Evolutionary conservation across 2,888 invertebrate genomes (phyloP).

Genomic region (Dryocosmus kuriphilus): DNA sequence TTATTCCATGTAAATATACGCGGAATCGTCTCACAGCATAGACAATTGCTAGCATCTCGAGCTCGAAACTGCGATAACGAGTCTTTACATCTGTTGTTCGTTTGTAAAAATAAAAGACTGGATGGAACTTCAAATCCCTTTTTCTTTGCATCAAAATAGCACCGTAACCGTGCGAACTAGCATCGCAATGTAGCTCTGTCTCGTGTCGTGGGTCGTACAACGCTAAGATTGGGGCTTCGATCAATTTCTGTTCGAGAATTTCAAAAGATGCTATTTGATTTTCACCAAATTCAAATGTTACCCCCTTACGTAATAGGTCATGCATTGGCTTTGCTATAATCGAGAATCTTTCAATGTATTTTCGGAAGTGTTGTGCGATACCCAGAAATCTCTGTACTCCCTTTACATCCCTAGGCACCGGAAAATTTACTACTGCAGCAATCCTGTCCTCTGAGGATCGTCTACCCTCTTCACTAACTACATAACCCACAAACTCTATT

Average conservation of each 20-base stretch:
- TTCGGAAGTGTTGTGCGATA: too few relatives aligned
- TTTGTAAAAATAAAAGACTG: constrained; percentile 28
- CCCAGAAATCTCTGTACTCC: too few relatives aligned
- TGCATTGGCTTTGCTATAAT: too few relatives aligned
- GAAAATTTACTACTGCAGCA: too few relatives aligned
- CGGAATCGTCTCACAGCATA: too few relatives aligned
- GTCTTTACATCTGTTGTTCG: constrained; percentile 23
- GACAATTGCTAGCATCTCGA: constrained; percentile 32
- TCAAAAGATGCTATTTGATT: constrained; percentile 46
- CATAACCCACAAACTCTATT: too few relatives aligned
- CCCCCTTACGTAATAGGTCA: background rate
- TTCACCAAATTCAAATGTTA: constrained; percentile 31
- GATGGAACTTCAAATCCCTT: constrained; percentile 14
- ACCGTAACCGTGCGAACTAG: constrained; percentile 63
- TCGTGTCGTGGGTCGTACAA: constrained; percentile 52
- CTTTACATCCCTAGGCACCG: too few relatives aligned
- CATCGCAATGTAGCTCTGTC: constrained; percentile 70
- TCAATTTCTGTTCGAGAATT: constrained; percentile 41
- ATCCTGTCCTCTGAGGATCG: too few relatives aligned
- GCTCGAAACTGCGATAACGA: constrained; percentile 29
- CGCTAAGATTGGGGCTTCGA: constrained; percentile 46
- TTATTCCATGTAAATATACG: too few relatives aligned
- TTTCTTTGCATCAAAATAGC: constrained; percentile 48
- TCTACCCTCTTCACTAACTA: too few relatives aligned
- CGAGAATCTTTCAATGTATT: too few relatives aligned